These are phyloP conservation scores for Corythucha ciliata DNA, from an alignment of 2,888 invertebrate genomes.

Conservation along the genomic window DNA sequence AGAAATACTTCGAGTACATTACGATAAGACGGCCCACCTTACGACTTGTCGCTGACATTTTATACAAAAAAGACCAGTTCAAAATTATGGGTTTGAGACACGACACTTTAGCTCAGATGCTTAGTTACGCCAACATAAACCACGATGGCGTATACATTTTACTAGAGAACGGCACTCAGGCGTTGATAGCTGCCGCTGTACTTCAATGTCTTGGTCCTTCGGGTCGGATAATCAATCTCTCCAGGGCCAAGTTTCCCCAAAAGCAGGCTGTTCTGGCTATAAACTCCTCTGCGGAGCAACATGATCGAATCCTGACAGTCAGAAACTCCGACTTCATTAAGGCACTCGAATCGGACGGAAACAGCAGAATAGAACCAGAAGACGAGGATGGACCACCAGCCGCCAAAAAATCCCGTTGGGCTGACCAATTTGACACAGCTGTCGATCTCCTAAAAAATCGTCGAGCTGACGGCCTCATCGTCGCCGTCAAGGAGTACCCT, in stretches of 20 bases:
- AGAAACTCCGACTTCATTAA: conserved; percentile 9
- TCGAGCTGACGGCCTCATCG: conserved; percentile 64
- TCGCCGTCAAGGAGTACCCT: conserved; percentile 81
- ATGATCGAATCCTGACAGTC: conserved; percentile 10
- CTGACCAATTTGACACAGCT: conserved; percentile 57
- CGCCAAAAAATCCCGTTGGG: conserved; percentile 55
- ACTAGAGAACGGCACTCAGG: conserved; percentile 82
- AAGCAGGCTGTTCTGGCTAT: conserved; percentile 68
- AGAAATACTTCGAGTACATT: conserved; percentile 80
- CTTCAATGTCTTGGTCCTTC: conserved; percentile 63
- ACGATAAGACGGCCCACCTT: conserved; percentile 72
- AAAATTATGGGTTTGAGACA: conserved; percentile 69
- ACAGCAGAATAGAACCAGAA: conserved; percentile 32
- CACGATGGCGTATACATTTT: conserved; percentile 58
- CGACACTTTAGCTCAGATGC: conserved; percentile 82
- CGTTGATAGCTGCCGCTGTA: conserved; percentile 72
- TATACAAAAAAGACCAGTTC: conserved; percentile 65
- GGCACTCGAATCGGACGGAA: neutral
- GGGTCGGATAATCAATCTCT: conserved; percentile 62
- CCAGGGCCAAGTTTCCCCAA: conserved; percentile 72
- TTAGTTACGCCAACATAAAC: conserved; percentile 71
- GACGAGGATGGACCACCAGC: conserved; percentile 6
- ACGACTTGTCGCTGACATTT: conserved; percentile 71
- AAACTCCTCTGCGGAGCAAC: conserved; percentile 50
- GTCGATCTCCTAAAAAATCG: conserved; percentile 48